Evolutionary conservation across 2,113 vertebrate genomes (phyloP), one percentile per base, ranked within the genome.

Genomic region (Scomber japonicus): DNA sequence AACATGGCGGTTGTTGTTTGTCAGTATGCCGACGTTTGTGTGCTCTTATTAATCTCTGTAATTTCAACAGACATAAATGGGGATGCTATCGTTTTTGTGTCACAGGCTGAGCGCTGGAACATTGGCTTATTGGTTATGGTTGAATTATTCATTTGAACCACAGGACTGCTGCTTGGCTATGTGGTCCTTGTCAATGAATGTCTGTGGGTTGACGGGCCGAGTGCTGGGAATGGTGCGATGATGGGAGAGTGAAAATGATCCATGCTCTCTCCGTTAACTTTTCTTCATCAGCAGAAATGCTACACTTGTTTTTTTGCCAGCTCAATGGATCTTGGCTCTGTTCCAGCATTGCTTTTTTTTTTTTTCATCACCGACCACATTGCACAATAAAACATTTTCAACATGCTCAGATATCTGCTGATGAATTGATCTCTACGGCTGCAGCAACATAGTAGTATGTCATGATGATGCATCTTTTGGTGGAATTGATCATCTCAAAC

Each of bases 141-240:
- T 93, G 88, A 93, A 94, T 92, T 84, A 93, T 91, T 93, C 90
- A 93, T 91, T 85, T 81, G 78, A 80, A 88, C 68, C 68, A 35
- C 80, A 50, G 70, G 77, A 81, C 86, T 81, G 81, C 75, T 84
- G 81, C 82, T 86, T 81, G 60, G 82, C 91, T 81, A 78, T 51
- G 84, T 57, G 81, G 82, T 86, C 84, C 63, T 19, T 63, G 87
- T 93, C 90, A 75, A 84, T 91, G 90, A 78, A 55, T 79, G 79
- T 83, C 78, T 69, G 24, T 14, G 46, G 57, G 79, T 40, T 74
- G 85, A 82, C 7, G 56, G 66, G 82, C 45, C 10, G 35, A 85
- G 68, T 45, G 63, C 79, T 59, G 77, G 56, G 56, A 77, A 55
- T 7, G 54, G 35, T 48, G 50, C 56, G 11, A 53, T 74, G 46